Base-by-base conservation (phyloP, 2,888 invertebrate species). In the Brachypterus glaber region DNA sequence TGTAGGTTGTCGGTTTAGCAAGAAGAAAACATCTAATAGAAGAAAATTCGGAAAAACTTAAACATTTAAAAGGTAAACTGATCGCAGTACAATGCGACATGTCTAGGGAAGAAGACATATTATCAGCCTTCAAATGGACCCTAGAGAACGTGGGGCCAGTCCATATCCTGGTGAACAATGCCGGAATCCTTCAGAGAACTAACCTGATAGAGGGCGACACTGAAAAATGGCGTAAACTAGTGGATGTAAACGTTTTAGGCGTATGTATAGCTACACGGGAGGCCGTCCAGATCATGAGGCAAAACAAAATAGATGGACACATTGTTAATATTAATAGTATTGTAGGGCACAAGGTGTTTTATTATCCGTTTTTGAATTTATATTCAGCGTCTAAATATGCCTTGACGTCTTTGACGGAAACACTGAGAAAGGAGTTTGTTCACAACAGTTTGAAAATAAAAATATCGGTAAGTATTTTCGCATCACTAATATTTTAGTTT, bases 381-480 rank as follows among this genome's bases (percentile, higher is more conserved):
- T 56, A 57, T 53, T 54, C 17, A 5, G 27, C 27, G 4, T 11
- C 27, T 11, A 27, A 27, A 11, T 13, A 27, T 11, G 27, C 27
- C 12, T 9, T 27, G 4, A 27, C 27, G 11, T 11, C 8, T 11
- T 11, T 27, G 12, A 27, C 27, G 12, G 27, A 27, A 11, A 9
- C 27, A 9, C 12, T 27, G 12, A 27, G 27, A 11, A 27, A 27
- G 12, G 27, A 27, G 12, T 27, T 27, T 11, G 12, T 11, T 11
- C 11, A 9, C 27, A 27, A 27, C 12, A 4, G 12, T 5, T 13
- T 27, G 12, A 50, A 53, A 35, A 59, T 59, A 35, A 55, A 53
- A 50, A 48, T 62, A 40, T 53, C 57, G 40, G 61, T 61, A 55
- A 52, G 52, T 37, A 30, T 9, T 11, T 8, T 7, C 7, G 9